Evolutionary conservation across 2,888 invertebrate species (phyloP).

Genomic region (Drosophila quinaria): DNA sequence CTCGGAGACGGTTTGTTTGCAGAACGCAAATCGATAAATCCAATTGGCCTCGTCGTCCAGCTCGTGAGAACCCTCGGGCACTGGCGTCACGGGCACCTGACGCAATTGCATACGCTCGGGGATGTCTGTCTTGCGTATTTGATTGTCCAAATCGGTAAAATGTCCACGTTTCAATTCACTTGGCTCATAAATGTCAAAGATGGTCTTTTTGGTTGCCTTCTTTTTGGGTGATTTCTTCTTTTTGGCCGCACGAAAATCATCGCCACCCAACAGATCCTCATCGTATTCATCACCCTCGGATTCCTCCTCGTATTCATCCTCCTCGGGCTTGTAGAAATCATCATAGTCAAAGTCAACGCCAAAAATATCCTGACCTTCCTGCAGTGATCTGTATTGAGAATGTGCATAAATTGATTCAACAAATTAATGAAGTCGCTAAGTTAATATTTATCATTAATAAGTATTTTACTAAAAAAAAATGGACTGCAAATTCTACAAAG

Average conservation of each 20-base stretch:
- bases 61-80: slow-evolving; percentile 94
- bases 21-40: slow-evolving; percentile 98
- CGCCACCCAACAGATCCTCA: slow-evolving; percentile 89
- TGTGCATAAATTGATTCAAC: neutral
- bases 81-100: slow-evolving; percentile 93
- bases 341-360: slow-evolving; percentile 99
- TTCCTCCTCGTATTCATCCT: slow-evolving; percentile 91
- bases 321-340: slow-evolving; percentile 94
- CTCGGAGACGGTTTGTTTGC: slow-evolving; percentile 92
- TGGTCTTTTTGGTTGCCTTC: slow-evolving; percentile 93
- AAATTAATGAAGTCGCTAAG: neutral
- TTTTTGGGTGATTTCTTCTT: slow-evolving; percentile 92
- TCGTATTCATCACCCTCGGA: slow-evolving; percentile 93
- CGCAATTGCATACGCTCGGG: slow-evolving; percentile 97
- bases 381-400: slow-evolving; percentile 89
- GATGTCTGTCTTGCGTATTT: slow-evolving; percentile 94
- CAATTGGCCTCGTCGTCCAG: slow-evolving; percentile 98
- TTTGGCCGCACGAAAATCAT: slow-evolving; percentile 88
- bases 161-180: slow-evolving; percentile 98
- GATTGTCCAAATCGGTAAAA: slow-evolving; percentile 97
- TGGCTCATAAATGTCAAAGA: slow-evolving; percentile 98
- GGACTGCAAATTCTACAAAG: too few species aligned
- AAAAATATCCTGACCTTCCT: slow-evolving; percentile 99
- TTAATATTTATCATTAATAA: too few species aligned
- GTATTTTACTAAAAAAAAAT: too few species aligned